Base-by-base conservation (phyloP, 2,888 invertebrate genomes). In the Amphiduros pacificus region DNA sequence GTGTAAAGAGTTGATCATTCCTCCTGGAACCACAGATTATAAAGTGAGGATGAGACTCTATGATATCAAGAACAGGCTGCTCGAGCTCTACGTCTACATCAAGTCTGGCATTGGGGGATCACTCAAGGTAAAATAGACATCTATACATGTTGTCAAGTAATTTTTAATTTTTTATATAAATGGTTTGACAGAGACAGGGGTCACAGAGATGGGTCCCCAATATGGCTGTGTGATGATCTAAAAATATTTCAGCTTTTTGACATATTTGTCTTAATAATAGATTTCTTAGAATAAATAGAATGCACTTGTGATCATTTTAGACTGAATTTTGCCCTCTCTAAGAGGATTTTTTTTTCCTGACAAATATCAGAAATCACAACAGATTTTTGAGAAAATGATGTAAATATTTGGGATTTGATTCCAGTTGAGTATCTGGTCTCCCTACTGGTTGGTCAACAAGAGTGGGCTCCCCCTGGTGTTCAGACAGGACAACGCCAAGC, bases 391-490 rank as follows among this genome's bases (percentile, higher is more conserved):
- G 14, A 36, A 36, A 36, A 11, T 48, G 6, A 28, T 27, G 11
- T 22, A 11, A 28, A 11, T 53, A 11, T 9, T 17, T 22, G 2
- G 2, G 9, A 52, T 26, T 62, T 6, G 9, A 4, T 59, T 63
- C 4, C 67, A 89, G 88, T 86, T 93, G 71, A 88, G 88, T 24
- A 86, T 96, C 28, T 90, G 89, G 54, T 91, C 92, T 2, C 91
- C 93, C 2, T 95, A 91, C 84, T 98, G 97, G 97, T 88, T 99
- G 70, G 89, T 98, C 63, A 98, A 99, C 85, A 92, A 92, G 82
- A 92, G 95, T 5, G 97, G 97, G 0, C 85, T 99, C 65, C 97
- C 98, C n/a, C 85, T 99, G 64, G 90, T 99, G 59, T 94, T 96
- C 82, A 89, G 91, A 71, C 96, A 97, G 83, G 94, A 93, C 51